Conservation (phyloP, 2,888 invertebrate genomes). For the Cephalotes varians region DNA sequence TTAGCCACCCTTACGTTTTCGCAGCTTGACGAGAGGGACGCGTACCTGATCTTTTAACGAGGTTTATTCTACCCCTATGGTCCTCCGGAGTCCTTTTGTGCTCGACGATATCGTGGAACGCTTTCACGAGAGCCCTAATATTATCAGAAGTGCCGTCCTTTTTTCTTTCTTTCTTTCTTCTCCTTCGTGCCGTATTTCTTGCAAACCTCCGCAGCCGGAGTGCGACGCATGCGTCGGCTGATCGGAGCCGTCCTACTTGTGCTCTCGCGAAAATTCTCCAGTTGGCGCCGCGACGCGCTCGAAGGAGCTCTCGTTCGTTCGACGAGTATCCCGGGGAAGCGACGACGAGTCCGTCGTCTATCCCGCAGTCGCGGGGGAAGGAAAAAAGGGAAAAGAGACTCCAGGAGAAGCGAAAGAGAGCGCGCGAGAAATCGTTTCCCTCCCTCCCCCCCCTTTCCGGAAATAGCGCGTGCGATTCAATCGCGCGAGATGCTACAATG, state of each 20-base stretch:
- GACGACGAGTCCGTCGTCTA: neutral
- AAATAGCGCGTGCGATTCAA: slow-evolving; percentile 33
- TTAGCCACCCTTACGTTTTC: neutral
- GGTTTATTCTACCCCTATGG: neutral
- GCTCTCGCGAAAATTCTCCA: slow-evolving; percentile 70
- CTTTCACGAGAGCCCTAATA: neutral
- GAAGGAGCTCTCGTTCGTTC: slow-evolving; percentile 65
- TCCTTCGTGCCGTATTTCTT: slow-evolving; percentile 6
- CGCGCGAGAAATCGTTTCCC: neutral
- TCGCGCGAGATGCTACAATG: slow-evolving; percentile 20
- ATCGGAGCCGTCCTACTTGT: slow-evolving; percentile 51
- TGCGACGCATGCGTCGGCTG: slow-evolving; percentile 66
- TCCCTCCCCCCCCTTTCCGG: neutral
- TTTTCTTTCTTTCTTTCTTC: neutral
- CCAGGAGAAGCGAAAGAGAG: neutral
- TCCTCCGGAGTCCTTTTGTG: neutral
- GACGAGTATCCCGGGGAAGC: slow-evolving; percentile 18
- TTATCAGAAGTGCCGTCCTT: neutral
- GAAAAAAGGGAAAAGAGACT: neutral
- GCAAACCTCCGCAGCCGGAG: slow-evolving; percentile 14
- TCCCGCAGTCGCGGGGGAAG: neutral
- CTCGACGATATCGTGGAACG: neutral
- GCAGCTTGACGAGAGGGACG: neutral
- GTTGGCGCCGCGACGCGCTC: slow-evolving; percentile 80
- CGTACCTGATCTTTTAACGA: neutral